Conservation (phyloP, 2,113 vertebrate genomes). For the rabbit (Oryctolagus cuniculus) region DNA sequence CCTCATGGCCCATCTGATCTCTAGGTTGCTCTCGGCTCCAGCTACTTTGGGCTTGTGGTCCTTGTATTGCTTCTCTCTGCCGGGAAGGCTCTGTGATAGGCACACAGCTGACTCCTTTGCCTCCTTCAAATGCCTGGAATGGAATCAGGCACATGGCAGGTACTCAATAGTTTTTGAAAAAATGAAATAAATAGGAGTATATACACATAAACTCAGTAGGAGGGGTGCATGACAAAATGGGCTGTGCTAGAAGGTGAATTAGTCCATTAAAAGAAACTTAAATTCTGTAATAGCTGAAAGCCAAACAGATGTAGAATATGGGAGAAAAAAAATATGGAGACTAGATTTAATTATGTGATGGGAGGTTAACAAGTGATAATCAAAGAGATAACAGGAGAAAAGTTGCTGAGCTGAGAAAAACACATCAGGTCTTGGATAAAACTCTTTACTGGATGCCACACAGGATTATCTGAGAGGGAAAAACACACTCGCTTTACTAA, state of each 20-base stretch:
- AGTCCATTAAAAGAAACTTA: constrained; percentile 49
- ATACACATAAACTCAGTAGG: background rate
- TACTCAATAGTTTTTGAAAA: constrained; percentile 24
- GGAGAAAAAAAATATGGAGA: constrained; percentile 32
- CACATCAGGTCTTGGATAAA: constrained; percentile 35
- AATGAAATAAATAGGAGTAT: background rate
- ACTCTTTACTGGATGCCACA: background rate
- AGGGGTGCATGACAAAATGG: background rate
- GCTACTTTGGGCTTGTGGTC: background rate
- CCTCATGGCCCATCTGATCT: background rate
- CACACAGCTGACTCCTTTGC: background rate
- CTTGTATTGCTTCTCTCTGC: background rate
- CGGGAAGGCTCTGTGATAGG: background rate
- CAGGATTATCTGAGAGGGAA: background rate
- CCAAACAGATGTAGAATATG: background rate
- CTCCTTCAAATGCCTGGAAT: background rate
- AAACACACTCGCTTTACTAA: background rate
- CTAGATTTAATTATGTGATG: constrained; percentile 24
- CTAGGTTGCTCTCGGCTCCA: background rate
- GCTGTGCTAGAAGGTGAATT: background rate
- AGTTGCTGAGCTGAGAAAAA: background rate
- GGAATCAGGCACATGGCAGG: background rate
- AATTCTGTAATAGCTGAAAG: background rate
- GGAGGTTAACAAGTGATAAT: constrained; percentile 7
- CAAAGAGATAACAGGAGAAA: constrained; percentile 53